A percentile compares a stretch with the other conserved stretches of the same genome.
phyloP scores from a whole-genome alignment of 2,113 vertebrate genomes.

The Bombycilla garrulus region DNA sequence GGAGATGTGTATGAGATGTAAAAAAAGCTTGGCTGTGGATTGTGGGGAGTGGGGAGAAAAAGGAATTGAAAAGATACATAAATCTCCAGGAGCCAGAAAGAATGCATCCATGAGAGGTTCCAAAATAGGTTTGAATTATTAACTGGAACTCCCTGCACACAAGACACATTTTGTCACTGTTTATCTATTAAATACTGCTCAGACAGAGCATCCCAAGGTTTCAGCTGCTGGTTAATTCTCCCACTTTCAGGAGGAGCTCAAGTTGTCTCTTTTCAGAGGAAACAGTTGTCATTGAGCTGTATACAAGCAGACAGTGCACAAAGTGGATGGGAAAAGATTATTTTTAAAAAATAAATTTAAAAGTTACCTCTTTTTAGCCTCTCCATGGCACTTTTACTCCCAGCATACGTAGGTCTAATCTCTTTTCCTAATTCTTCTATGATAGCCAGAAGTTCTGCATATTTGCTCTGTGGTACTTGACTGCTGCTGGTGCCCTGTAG shows the following conservation, averaged over 20 bases:
- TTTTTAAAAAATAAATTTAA: not conserved
- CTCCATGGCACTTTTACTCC: conserved; percentile 99
- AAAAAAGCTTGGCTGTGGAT: not conserved
- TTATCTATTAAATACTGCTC: not conserved
- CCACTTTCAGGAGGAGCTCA: not conserved
- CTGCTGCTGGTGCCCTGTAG: conserved; percentile 85
- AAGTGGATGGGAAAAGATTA: fast-evolving
- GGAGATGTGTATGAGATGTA: not conserved
- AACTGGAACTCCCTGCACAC: not conserved
- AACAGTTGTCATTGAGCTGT: not conserved
- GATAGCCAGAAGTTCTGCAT: conserved; percentile 95
- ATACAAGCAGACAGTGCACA: not conserved
- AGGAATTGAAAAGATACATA: not conserved
- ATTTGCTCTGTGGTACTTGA: conserved; percentile 98
- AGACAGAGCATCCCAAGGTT: not conserved
- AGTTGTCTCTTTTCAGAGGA: not conserved
- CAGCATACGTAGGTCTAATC: conserved; percentile 95
- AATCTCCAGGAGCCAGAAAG: not conserved
- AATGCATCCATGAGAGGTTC: not conserved
- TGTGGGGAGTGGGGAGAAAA: not conserved
- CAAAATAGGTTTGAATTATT: not conserved
- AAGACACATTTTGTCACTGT: not conserved
- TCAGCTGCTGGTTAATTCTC: not conserved
- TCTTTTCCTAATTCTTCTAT: conserved; percentile 98
- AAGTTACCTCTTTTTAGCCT: conserved; percentile 91